Conservation (phyloP, 1,140 invertebrate species). For the Pollicipes pollicipes region DNA sequence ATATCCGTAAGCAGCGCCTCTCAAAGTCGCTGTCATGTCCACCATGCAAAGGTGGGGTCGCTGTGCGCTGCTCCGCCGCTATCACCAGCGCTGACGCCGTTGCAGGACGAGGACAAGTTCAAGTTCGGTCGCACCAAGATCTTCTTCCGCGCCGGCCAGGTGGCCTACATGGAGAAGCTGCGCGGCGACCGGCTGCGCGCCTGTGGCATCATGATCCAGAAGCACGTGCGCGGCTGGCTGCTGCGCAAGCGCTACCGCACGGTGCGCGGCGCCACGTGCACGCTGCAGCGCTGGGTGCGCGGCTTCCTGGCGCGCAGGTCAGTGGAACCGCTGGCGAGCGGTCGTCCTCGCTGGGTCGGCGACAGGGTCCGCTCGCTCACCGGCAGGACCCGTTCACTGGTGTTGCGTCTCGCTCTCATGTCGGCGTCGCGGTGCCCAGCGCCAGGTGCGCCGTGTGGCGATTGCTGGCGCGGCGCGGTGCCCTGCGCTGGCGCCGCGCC, state of each 20-base stretch:
- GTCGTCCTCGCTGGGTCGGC: background rate
- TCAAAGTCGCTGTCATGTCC: no score
- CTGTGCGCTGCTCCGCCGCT: no score
- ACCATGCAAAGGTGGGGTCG: no score
- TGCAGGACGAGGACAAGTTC: conserved; percentile 75
- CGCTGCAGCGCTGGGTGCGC: conserved; percentile 54
- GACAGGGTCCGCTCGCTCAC: conserved; percentile 13
- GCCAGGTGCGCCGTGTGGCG: no score
- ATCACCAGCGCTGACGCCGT: no score
- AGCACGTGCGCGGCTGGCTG: conserved; percentile 66
- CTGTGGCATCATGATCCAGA: conserved; percentile 83
- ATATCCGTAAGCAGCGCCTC: no score
- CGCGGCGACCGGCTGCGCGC: conserved; percentile 62
- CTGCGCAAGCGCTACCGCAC: conserved; percentile 50
- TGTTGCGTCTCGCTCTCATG: no score
- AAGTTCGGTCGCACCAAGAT: conserved; percentile 96
- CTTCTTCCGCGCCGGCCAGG: conserved; percentile 94
- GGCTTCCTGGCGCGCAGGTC: conserved; percentile 59
- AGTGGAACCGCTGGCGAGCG: conserved; percentile 13
- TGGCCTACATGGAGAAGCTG: conserved; percentile 91
- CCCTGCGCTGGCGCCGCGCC: no score
- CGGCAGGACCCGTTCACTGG: no score
- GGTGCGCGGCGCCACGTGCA: conserved; percentile 38
- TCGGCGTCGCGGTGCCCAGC: no score
- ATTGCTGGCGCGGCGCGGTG: no score